Evolutionary conservation across 35 echinoderm and acorn worm genomes (phyloP).

Genomic region (Antedon bifida): DNA sequence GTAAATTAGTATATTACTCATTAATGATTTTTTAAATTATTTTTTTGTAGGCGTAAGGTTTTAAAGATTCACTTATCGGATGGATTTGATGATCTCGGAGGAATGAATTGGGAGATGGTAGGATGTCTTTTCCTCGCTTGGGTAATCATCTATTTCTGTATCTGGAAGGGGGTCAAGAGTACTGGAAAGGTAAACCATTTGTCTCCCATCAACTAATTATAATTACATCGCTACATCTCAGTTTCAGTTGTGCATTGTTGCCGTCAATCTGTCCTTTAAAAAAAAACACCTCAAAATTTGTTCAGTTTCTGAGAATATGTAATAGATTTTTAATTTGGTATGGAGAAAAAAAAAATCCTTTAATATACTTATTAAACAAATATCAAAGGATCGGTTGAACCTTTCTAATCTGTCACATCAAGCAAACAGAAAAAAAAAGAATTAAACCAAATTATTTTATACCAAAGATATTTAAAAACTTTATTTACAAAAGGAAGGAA

Average conservation of each 20-base stretch:
- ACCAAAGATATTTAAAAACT: too few species aligned
- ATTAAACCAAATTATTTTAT: too few species aligned
- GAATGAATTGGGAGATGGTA: slow-evolving; percentile 67
- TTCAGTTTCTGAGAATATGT: not conserved
- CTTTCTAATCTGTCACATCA: not conserved
- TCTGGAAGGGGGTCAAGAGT: slow-evolving; percentile 91
- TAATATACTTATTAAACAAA: not conserved
- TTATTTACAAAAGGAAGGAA: too few species aligned
- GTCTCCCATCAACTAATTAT: not conserved
- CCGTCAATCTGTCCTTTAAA: not conserved
- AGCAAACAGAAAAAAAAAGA: not conserved
- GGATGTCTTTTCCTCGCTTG: slow-evolving; percentile 54
- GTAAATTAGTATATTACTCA: too few species aligned
- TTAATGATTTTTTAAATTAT: not conserved
- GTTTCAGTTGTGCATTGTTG: not conserved
- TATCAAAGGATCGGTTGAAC: not conserved
- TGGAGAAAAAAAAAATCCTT: not conserved
- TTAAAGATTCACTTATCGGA: slow-evolving; percentile 70
- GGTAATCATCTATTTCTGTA: slow-evolving; percentile 73
- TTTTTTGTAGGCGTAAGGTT: slow-evolving; percentile 59
- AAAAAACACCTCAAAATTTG: not conserved
- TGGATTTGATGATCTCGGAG: slow-evolving; percentile 56
- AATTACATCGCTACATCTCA: not conserved
- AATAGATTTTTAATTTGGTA: not conserved
- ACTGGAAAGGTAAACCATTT: slow-evolving; percentile 63